These are phyloP conservation scores for Brachypteracias leptosomus DNA, from an alignment of 2,113 vertebrate genomes.

Conservation along the genomic window DNA sequence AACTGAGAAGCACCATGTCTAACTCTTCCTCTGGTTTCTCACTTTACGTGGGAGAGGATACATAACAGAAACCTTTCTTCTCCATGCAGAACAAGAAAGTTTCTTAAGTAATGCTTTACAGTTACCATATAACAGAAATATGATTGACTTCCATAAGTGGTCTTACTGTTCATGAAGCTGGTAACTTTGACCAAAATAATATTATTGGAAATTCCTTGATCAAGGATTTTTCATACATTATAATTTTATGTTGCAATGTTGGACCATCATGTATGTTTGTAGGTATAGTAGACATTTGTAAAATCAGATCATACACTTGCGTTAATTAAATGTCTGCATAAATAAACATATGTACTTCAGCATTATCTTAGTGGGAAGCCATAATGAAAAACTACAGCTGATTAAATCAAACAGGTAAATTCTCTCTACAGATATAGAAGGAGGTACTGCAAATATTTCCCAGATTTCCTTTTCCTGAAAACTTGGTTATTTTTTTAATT, in stretches of 20 bases:
- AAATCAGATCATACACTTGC: not conserved
- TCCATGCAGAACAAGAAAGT: not conserved
- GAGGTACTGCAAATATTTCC: slow-evolving; percentile 57
- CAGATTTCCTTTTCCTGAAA: slow-evolving; percentile 69
- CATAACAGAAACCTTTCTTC: not conserved
- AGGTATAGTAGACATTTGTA: not conserved
- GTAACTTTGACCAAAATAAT: not conserved
- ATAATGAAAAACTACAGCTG: slow-evolving; percentile 57
- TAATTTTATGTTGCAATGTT: not conserved
- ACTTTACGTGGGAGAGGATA: not conserved
- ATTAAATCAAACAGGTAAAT: slow-evolving; percentile 18
- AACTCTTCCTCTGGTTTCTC: not conserved
- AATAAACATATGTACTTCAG: slow-evolving; percentile 15
- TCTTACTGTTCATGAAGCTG: not conserved
- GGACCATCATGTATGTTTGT: not conserved
- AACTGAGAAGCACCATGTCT: not conserved
- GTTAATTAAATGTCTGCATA: not conserved
- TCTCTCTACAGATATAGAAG: slow-evolving; percentile 51
- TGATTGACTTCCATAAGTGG: rapidly evolving
- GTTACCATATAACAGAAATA: not conserved
- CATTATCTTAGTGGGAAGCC: not conserved
- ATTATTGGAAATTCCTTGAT: not conserved
- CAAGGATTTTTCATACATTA: not conserved
- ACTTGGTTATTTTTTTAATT: slow-evolving; percentile 79
- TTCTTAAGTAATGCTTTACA: not conserved